Base-by-base conservation (phyloP, 2,888 invertebrate genomes). In the Coremacera marginata region DNA sequence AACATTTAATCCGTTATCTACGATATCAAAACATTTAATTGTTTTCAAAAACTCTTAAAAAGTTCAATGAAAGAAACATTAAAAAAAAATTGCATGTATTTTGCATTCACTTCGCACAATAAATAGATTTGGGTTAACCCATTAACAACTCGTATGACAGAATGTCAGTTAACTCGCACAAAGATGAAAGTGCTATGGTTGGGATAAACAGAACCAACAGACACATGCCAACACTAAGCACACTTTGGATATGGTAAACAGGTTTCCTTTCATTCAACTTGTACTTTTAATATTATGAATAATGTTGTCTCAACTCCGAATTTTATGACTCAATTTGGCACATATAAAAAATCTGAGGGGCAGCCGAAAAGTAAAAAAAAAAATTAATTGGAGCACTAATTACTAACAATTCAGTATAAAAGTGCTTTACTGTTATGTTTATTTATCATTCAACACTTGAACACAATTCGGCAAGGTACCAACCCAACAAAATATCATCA, bases 371-470 rank as follows among this genome's bases (percentile, higher is more conserved):
- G 63, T n/a, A 31, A 68, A 49, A 51, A 16, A 68, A 37, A 55
- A 22, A 25, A 31, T 31, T 52, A 60, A 70, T 19, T 31, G 31
- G 49, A 55, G 44, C 27, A 19, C n/a, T 62, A 73, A 72, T 62
- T 67, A 60, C 37, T 19, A 5, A 57, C 51, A 51, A 34, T 70
- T 63, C 65, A 27, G 75, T 80, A 80, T 80, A 80, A 67, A 80
- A 68, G 19, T 51, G 16, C 22, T 51, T 78, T 72, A 74, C 75
- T 75, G 70, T 27, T 34, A 49, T 65, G 55, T 49, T 74, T 67
- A 55, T 60, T 71, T 75, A 79, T 74, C 80, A 80, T 51, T 80
- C 57, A 75, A 19, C 62, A 31, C 75, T 49, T 60, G 75, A 44
- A 62, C 44, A 73, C 67, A 34, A 52, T 73, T 34, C 55, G 51